Evolutionary conservation across 2,113 vertebrate genomes (phyloP).

Genomic region (Isurus oxyrinchus): DNA sequence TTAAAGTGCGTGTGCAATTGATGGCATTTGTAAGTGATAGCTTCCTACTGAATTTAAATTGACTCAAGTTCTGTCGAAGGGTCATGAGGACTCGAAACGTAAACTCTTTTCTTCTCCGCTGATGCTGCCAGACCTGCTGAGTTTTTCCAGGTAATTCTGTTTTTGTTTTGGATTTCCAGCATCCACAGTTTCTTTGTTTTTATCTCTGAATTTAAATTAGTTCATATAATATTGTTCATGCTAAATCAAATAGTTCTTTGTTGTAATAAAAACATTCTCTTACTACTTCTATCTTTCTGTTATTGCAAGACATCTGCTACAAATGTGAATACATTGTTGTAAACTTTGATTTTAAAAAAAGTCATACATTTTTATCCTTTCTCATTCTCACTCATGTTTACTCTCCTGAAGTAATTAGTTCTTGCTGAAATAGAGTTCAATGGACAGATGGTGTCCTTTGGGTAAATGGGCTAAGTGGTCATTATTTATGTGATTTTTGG

Average conservation of each 20-base stretch:
- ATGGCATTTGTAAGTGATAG: neutral
- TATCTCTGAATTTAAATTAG: neutral
- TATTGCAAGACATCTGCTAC: neutral
- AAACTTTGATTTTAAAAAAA: neutral
- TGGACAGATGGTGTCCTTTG: neutral
- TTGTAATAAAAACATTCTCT: neutral
- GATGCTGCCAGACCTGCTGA: too few species aligned
- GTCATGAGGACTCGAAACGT: too few species aligned
- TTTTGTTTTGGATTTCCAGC: too few species aligned
- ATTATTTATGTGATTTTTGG: neutral
- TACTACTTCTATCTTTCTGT: neutral
- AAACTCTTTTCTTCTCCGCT: too few species aligned
- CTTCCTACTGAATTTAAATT: too few species aligned
- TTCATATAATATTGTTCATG: neutral
- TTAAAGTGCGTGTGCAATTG: neutral
- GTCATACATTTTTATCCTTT: neutral
- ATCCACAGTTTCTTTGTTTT: too few species aligned
- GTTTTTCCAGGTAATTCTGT: too few species aligned
- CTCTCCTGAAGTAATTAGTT: neutral
- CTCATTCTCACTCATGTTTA: neutral
- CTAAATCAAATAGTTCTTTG: neutral
- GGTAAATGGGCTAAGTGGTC: neutral
- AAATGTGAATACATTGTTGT: neutral
- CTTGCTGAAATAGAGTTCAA: neutral
- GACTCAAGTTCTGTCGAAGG: too few species aligned